Percentiles rank a stretch among this genome's conserved stretches.
Evolutionary conservation across 2,113 vertebrate species (phyloP).

Genomic region (Paraplagusia blochii): DNA sequence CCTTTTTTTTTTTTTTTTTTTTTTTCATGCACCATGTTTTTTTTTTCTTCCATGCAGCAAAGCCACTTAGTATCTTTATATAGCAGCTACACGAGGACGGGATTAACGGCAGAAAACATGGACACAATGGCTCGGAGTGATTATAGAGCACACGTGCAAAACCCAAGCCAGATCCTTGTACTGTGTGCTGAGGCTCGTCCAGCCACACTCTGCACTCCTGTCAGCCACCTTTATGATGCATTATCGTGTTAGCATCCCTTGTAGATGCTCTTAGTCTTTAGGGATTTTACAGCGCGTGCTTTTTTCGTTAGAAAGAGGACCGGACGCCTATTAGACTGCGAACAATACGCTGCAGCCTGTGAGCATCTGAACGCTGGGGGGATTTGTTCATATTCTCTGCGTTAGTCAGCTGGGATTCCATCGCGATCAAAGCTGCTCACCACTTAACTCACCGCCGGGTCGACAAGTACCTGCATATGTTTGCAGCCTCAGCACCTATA

Average conservation of each 20-base stretch:
- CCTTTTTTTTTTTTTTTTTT: no score
- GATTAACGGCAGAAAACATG: slow-evolving; percentile 69
- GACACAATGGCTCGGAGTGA: slow-evolving; percentile 53
- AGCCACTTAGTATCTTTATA: slow-evolving; percentile 76
- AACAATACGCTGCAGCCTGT: slow-evolving; percentile 32
- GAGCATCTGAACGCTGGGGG: slow-evolving; percentile 12
- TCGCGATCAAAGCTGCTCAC: slow-evolving; percentile 10
- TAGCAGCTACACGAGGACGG: slow-evolving; percentile 69
- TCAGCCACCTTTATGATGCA: slow-evolving; percentile 41
- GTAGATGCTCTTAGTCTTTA: slow-evolving; percentile 46
- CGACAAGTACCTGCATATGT: slow-evolving; percentile 22
- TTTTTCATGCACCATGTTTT: no score
- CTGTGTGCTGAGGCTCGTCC: slow-evolving; percentile 21
- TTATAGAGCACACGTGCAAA: slow-evolving; percentile 21
- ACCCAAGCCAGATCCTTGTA: slow-evolving; percentile 10
- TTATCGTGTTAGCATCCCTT: slow-evolving; percentile 44
- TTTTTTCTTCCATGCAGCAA: slow-evolving; percentile 33
- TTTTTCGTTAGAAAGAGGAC: slow-evolving; percentile 39
- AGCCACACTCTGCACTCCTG: slow-evolving; percentile 12
- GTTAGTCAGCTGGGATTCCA: slow-evolving; percentile 41
- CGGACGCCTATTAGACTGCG: slow-evolving; percentile 40
- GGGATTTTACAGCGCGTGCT: slow-evolving; percentile 31
- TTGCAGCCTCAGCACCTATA: slow-evolving; percentile 8
- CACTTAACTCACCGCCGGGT: slow-evolving; percentile 25
- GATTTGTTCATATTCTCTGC: slow-evolving; percentile 51